Conservation (phyloP, 2,113 vertebrate genomes). For the Amblyornis subalaris region DNA sequence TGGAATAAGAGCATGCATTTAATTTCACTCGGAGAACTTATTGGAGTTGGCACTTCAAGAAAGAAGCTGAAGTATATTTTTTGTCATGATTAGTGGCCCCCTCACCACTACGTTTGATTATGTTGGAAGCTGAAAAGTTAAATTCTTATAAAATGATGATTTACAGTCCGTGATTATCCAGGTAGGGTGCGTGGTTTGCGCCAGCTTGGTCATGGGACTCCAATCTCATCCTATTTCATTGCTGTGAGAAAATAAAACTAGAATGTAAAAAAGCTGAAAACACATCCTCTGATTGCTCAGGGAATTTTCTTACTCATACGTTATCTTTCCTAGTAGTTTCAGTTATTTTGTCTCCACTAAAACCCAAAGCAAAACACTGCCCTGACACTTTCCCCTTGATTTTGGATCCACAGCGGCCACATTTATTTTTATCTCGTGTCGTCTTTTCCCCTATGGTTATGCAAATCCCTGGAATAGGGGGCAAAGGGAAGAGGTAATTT, state of each 20-base stretch:
- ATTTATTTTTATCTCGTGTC: slow-evolving; percentile 60
- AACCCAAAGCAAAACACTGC: slow-evolving; percentile 64
- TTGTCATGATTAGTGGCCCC: slow-evolving; percentile 78
- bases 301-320: slow-evolving; percentile 65
- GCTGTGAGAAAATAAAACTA: slow-evolving; percentile 70
- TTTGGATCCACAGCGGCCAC: not conserved
- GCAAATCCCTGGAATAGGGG: slow-evolving; percentile 56
- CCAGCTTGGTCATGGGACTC: slow-evolving; percentile 65
- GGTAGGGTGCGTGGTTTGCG: slow-evolving; percentile 65
- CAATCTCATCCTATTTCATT: slow-evolving; percentile 58
- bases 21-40: slow-evolving; percentile 79
- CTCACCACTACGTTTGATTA: slow-evolving; percentile 73
- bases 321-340: slow-evolving; percentile 49
- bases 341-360: slow-evolving; percentile 65
- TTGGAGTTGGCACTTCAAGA: slow-evolving; percentile 81
- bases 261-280: slow-evolving; percentile 63
- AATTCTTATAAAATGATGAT: slow-evolving; percentile 76
- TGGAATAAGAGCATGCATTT: slow-evolving; percentile 78
- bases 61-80: slow-evolving; percentile 80
- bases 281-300: slow-evolving; percentile 63
- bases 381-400: slow-evolving; percentile 64
- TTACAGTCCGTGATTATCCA: slow-evolving; percentile 73
- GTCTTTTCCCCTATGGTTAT: slow-evolving; percentile 49
- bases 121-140: slow-evolving; percentile 78
- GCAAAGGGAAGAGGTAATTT: slow-evolving; percentile 66